Conservation (phyloP, 2,888 invertebrate species). For the Nomada hirtipes region DNA sequence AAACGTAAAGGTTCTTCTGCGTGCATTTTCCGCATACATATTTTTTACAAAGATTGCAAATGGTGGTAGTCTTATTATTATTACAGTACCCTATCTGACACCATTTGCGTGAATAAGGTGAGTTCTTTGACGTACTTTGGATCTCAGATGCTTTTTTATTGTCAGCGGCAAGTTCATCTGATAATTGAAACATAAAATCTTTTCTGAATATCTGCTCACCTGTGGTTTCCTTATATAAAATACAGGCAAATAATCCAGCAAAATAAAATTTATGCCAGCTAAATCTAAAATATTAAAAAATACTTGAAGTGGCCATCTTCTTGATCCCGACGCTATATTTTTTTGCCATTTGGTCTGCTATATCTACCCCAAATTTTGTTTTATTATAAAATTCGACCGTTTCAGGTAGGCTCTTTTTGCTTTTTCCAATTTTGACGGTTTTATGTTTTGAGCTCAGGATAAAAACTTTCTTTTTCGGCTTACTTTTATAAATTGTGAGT, state of each 20-base stretch:
- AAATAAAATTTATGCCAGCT: conserved; percentile 57
- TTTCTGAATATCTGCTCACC: conserved; percentile 44
- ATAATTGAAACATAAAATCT: conserved; percentile 66
- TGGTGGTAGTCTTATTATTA: conserved; percentile 14
- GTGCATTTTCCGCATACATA: conserved; percentile 8
- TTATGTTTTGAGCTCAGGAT: too few species aligned
- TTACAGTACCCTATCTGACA: conserved; percentile 23
- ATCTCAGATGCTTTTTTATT: not conserved
- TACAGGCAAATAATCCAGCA: too few species aligned
- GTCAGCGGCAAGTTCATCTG: conserved; percentile 37
- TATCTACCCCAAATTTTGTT: conserved; percentile 8
- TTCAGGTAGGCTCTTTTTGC: not conserved
- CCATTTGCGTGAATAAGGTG: conserved; percentile 16
- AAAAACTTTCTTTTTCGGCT: too few species aligned
- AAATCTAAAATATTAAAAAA: conserved; percentile 42
- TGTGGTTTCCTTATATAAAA: conserved; percentile 60
- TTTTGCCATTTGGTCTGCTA: conserved; percentile 70
- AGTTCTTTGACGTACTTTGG: too few species aligned
- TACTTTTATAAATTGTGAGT: too few species aligned
- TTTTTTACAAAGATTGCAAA: conserved; percentile 13
- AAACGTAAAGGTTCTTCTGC: not conserved
- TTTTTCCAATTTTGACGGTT: too few species aligned
- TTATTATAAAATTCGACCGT: conserved; percentile 44
- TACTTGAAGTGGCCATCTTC: conserved; percentile 29
- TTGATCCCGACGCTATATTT: conserved; percentile 63